phyloP scores from a whole-genome alignment of 2,113 vertebrate genomes.

The Romanogobio albipinnatus region DNA sequence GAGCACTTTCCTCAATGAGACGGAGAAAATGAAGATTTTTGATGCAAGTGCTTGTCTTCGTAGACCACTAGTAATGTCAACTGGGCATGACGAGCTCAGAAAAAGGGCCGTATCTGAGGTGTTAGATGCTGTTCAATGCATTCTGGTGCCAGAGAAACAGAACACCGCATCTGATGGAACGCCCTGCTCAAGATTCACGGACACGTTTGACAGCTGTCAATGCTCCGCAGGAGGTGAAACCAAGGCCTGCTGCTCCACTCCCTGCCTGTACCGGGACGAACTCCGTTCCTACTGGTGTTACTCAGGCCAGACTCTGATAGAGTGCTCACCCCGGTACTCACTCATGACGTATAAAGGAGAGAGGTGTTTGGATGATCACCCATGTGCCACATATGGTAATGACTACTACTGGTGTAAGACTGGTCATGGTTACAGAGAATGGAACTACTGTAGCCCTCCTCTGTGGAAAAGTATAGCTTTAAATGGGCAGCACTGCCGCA shows the following conservation, averaged over 20 bases:
- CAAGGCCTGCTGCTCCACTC: not conserved
- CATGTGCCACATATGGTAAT: not conserved
- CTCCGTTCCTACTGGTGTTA: slow-evolving; percentile 24
- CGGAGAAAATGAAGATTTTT: not conserved
- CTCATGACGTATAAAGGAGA: not conserved
- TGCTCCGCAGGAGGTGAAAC: not conserved
- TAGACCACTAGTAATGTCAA: not conserved
- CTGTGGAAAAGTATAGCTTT: not conserved
- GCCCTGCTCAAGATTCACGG: not conserved
- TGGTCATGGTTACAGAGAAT: slow-evolving; percentile 14
- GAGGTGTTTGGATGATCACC: not conserved
- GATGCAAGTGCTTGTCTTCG: not conserved
- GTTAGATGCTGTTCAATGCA: not conserved
- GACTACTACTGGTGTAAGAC: slow-evolving; percentile 47
- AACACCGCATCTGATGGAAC: slow-evolving; percentile 5
- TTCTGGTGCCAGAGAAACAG: slow-evolving; percentile 10
- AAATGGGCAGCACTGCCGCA: slow-evolving; percentile 22
- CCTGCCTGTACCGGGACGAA: slow-evolving; percentile 22
- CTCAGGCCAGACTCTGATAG: not conserved
- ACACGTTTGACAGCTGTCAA: not conserved
- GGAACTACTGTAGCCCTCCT: slow-evolving; percentile 51
- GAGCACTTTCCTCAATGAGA: not conserved
- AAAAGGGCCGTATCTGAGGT: not conserved
- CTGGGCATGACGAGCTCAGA: not conserved
- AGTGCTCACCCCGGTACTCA: slow-evolving; percentile 41